phyloP scores from a whole-genome alignment of 2,888 invertebrate species.

The Ophion costatus region DNA sequence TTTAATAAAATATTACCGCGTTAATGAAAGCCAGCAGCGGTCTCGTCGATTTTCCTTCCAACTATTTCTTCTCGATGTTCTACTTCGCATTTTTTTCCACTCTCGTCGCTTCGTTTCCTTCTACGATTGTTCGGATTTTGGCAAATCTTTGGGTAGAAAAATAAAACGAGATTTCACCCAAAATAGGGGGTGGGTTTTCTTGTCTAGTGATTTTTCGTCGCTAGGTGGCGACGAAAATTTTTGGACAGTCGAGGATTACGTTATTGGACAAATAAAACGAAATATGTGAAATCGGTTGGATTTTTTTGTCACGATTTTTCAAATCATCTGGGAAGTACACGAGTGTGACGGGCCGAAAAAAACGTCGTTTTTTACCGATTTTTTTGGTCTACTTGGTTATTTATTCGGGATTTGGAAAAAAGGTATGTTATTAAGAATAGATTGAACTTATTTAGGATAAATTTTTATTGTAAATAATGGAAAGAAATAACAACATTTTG shows the following conservation, averaged over 20 bases:
- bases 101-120: not conserved
- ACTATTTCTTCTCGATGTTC: not conserved
- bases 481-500: no score
- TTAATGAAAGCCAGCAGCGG: constrained; percentile 66
- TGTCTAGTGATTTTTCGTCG: not conserved
- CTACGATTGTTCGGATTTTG: not conserved
- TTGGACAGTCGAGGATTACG: not conserved
- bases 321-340: no score
- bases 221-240: not conserved
- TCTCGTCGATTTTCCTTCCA: constrained; percentile 14
- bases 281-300: no score
- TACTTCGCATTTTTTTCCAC: not conserved
- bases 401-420: no score
- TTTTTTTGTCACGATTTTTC: no score
- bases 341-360: no score
- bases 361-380: no score
- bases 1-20: constrained; percentile 79
- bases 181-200: not conserved
- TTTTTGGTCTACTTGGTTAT: no score
- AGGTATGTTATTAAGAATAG: no score
- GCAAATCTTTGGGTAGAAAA: not conserved
- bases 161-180: not conserved
- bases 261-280: not conserved
- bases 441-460: no score
- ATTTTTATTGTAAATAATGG: no score